Conservation (phyloP, 2,888 invertebrate genomes). For the Agrochola macilenta region DNA sequence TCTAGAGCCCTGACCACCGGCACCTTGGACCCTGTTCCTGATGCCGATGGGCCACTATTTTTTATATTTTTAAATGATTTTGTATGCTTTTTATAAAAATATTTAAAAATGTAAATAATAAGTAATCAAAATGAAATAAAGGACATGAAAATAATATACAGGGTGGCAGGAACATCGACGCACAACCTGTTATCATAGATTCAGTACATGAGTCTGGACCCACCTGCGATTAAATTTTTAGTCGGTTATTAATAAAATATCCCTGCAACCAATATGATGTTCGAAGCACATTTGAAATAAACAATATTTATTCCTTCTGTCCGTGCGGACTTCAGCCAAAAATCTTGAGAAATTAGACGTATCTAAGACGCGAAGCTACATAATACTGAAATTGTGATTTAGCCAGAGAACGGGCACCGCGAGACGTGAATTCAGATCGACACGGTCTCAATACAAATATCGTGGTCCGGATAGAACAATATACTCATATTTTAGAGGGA, state of each 20-base stretch:
- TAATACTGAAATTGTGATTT: slow-evolving; percentile 72
- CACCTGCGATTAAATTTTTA: too few species aligned
- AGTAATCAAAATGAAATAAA: too few species aligned
- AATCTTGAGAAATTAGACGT: slow-evolving; percentile 70
- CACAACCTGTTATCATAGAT: too few species aligned
- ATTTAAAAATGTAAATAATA: too few species aligned
- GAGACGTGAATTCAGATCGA: slow-evolving; percentile 77
- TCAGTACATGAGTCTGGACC: too few species aligned
- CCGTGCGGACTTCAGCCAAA: slow-evolving; percentile 28
- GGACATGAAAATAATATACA: not conserved
- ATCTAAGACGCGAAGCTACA: slow-evolving; percentile 58
- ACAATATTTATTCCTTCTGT: slow-evolving; percentile 48
- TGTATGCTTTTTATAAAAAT: too few species aligned
- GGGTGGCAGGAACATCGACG: too few species aligned
- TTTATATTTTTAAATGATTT: too few species aligned
- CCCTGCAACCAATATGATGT: not conserved
- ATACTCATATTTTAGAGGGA: slow-evolving; percentile 72
- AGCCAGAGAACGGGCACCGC: slow-evolving; percentile 68
- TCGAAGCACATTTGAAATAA: slow-evolving; percentile 4
- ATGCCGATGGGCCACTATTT: too few species aligned
- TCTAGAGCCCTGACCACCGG: too few species aligned
- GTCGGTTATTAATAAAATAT: too few species aligned
- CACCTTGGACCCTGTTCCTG: too few species aligned
- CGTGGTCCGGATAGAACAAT: slow-evolving; percentile 71
- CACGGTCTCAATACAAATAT: slow-evolving; percentile 73